phyloP scores from a whole-genome alignment of 2,888 invertebrate genomes.

The Nemoura dubitans region DNA sequence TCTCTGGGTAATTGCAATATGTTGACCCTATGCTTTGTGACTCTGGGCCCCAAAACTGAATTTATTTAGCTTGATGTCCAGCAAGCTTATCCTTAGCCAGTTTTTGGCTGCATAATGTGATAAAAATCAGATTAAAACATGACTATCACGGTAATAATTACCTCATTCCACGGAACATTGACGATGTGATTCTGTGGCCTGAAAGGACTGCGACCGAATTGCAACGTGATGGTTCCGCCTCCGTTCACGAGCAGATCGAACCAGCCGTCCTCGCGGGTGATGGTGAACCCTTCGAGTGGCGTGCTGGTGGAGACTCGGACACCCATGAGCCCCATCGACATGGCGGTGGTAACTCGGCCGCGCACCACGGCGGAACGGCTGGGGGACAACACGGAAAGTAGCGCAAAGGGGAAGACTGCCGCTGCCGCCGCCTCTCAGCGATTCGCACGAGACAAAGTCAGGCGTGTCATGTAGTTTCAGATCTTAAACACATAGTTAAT shows the following conservation, averaged over 20 bases:
- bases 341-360: constrained; percentile 90
- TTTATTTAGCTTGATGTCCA: no score
- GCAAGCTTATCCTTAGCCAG: no score
- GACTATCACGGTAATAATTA: constrained; percentile 57
- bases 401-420: not conserved
- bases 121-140: not conserved
- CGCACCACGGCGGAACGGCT: constrained; percentile 98
- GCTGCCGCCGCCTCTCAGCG: not conserved
- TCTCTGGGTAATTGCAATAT: no score
- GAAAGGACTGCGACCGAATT: constrained; percentile 92
- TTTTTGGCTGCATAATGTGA: no score
- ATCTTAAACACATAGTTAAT: no score
- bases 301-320: constrained; percentile 94
- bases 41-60: no score
- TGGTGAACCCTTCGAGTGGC: constrained; percentile 94
- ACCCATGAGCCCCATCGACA: constrained; percentile 93
- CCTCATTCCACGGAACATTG: constrained; percentile 97
- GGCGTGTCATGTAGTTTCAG: not conserved
- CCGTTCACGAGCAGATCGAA: constrained; percentile 99
- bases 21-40: no score
- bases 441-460: not conserved
- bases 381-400: constrained; percentile 54
- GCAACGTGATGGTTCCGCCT: constrained; percentile 95
- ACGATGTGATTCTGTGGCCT: constrained; percentile 87
- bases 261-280: constrained; percentile 92